A percentile compares a stretch with the other conserved stretches of the same genome.
Conservation (phyloP, 92 coral and sea anemone genomes). For the Parazoanthus swiftii region DNA sequence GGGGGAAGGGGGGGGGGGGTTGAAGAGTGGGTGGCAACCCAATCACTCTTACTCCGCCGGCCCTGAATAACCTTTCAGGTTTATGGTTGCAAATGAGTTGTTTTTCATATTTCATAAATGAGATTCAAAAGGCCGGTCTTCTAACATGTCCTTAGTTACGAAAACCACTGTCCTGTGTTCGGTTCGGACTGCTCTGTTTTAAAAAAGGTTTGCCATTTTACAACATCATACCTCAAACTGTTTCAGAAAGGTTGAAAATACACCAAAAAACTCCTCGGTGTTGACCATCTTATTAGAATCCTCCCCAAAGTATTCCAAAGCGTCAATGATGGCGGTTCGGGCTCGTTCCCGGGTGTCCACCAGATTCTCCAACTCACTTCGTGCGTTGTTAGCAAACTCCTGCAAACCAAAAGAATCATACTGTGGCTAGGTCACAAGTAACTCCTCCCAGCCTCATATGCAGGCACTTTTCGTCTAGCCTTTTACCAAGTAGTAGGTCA, state of each 20-base stretch:
- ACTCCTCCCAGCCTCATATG: not conserved
- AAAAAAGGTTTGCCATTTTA: no score
- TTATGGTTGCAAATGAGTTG: no score
- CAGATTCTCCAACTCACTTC: conserved; percentile 19
- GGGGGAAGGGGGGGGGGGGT: no score
- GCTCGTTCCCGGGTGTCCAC: conserved; percentile 32
- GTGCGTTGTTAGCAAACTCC: conserved; percentile 31
- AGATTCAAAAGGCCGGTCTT: no score
- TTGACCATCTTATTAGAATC: conserved; percentile 43
- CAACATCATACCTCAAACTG: conserved; percentile 61
- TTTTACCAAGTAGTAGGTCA: no score
- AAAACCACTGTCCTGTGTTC: not conserved
- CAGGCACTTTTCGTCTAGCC: not conserved
- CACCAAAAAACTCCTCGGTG: conserved; percentile 65
- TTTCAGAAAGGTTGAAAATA: conserved; percentile 55
- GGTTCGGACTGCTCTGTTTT: not conserved
- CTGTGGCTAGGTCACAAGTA: not conserved
- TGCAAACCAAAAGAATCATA: not conserved
- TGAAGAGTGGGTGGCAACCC: no score
- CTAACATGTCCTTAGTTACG: no score
- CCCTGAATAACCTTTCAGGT: no score
- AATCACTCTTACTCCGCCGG: no score
- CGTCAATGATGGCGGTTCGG: conserved; percentile 25
- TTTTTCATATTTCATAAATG: no score
- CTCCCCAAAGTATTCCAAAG: conserved; percentile 76